These are phyloP conservation scores for Anastrepha obliqua DNA, from an alignment of 1,140 invertebrate genomes.

Conservation along the genomic window DNA sequence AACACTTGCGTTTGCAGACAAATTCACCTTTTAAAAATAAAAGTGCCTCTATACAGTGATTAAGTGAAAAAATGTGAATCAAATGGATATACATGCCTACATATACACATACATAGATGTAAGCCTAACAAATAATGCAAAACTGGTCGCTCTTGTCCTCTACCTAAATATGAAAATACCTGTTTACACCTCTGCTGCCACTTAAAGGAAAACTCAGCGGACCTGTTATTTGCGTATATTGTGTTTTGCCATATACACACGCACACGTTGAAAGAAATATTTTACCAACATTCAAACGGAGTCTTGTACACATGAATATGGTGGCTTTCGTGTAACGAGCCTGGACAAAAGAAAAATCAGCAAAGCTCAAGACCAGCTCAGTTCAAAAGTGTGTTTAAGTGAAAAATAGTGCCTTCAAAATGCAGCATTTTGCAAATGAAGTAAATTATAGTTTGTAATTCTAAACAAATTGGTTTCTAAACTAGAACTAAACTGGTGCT, in stretches of 20 bases:
- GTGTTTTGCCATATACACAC: not conserved
- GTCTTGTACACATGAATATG: not conserved
- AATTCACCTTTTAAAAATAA: not conserved
- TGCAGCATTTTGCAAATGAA: not conserved
- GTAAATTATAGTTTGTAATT: not conserved
- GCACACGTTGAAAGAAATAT: not conserved
- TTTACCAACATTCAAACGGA: too few species aligned
- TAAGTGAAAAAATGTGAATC: not conserved
- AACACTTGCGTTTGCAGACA: too few species aligned
- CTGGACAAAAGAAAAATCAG: not conserved
- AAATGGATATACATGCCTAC: not conserved
- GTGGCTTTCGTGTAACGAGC: not conserved
- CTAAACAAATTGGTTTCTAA: not conserved
- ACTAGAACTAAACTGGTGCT: not conserved
- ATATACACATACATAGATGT: not conserved
- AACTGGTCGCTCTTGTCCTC: constrained; percentile 3
- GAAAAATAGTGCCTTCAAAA: not conserved
- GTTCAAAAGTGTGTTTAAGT: not conserved
- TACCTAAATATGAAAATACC: constrained; percentile 51
- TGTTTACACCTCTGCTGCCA: constrained; percentile 19
- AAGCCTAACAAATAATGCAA: not conserved
- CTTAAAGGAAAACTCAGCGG: not conserved
- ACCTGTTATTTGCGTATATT: constrained; percentile 33
- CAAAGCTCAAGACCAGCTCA: not conserved
- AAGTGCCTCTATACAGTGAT: not conserved